Percentiles rank a stretch among this genome's conserved stretches.
Evolutionary conservation across 1,140 invertebrate species (phyloP).

Genomic region (Eumaeus atala): DNA sequence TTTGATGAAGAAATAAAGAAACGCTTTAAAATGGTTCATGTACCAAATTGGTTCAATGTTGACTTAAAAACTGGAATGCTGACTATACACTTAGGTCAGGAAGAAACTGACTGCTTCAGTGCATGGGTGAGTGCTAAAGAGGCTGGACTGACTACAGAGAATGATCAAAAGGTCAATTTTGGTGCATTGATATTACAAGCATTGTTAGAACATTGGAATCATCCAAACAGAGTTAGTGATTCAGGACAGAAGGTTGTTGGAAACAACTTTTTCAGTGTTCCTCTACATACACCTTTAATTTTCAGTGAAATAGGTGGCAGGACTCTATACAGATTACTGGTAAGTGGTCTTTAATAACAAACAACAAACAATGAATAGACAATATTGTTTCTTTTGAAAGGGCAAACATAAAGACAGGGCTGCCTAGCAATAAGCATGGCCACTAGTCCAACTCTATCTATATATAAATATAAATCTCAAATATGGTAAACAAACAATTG

Average conservation of each 20-base stretch:
- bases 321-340: slow-evolving; percentile 83
- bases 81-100: slow-evolving; percentile 96
- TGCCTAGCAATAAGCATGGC: too few species aligned
- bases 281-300: slow-evolving; percentile 96
- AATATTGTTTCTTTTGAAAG: too few species aligned
- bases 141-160: slow-evolving; percentile 87
- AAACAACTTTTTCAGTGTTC: slow-evolving; percentile 93
- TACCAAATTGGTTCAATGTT: slow-evolving; percentile 99
- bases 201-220: slow-evolving; percentile 96
- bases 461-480: too few species aligned
- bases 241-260: slow-evolving; percentile 80
- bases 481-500: too few species aligned
- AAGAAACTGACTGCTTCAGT: slow-evolving; percentile 98
- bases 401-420: too few species aligned
- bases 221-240: slow-evolving; percentile 76
- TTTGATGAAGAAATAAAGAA: slow-evolving; percentile 97
- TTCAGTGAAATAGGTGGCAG: slow-evolving; percentile 97
- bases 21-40: slow-evolving; percentile 94
- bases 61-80: slow-evolving; percentile 99
- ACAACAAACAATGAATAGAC: too few species aligned
- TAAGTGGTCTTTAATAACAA: too few species aligned
- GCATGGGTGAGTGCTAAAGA: slow-evolving; percentile 99
- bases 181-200: slow-evolving; percentile 95
- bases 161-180: slow-evolving; percentile 97
- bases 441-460: too few species aligned